Conservation (phyloP, 2,113 vertebrate species). For the Eidolon helvum region DNA sequence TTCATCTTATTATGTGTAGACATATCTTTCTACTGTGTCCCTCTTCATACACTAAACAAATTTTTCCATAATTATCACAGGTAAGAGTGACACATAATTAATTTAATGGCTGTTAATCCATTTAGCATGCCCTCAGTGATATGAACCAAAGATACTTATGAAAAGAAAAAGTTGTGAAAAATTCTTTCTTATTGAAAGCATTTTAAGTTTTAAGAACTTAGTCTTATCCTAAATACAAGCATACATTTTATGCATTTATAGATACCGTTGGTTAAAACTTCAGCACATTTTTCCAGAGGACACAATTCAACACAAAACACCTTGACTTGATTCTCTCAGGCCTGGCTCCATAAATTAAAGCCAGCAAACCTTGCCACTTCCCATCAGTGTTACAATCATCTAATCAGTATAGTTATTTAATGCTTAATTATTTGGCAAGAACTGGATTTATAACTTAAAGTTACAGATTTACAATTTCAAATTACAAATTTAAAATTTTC, state of each 20-base stretch:
- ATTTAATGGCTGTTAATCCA: background rate
- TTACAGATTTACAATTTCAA: background rate
- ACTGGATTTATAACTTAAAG: background rate
- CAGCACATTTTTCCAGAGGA: background rate
- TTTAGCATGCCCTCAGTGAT: background rate
- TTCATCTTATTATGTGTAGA: background rate
- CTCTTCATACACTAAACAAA: background rate
- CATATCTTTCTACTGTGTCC: background rate
- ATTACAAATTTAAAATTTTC: constrained; percentile 13
- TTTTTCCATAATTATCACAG: background rate
- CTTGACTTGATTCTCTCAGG: background rate
- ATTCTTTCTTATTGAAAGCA: constrained; percentile 36
- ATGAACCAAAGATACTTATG: background rate
- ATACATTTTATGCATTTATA: too few relatives aligned
- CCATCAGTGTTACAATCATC: background rate
- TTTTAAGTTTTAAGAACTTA: background rate
- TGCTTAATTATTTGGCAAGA: background rate
- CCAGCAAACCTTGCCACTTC: background rate
- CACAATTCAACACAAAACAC: background rate
- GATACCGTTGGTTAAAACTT: background rate
- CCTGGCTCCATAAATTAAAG: background rate
- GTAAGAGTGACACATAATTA: background rate
- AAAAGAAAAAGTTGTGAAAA: background rate
- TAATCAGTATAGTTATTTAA: background rate
- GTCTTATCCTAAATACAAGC: background rate